These are phyloP conservation scores for Campoplex capitator DNA, from an alignment of 2,888 invertebrate genomes.

Conservation along the genomic window DNA sequence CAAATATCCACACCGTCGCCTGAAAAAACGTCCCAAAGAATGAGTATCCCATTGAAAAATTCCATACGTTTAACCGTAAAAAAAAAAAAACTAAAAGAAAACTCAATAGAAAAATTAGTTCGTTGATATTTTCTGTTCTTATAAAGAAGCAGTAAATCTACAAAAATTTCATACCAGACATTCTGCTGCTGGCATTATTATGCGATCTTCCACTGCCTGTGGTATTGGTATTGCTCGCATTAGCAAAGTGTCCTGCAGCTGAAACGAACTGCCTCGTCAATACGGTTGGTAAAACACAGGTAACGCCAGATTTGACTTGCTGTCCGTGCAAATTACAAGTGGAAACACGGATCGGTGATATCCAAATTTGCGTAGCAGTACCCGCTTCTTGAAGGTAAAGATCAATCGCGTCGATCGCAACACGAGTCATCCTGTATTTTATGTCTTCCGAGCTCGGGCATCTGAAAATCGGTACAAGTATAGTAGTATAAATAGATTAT, in stretches of 20 bases:
- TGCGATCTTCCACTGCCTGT: slow-evolving; percentile 87
- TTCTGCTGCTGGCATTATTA: slow-evolving; percentile 85
- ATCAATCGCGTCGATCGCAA: slow-evolving; percentile 95
- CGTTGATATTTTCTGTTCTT: too few relatives aligned
- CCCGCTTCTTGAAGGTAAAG: slow-evolving; percentile 96
- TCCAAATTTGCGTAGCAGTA: slow-evolving; percentile 94
- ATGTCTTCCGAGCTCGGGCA: slow-evolving; percentile 85
- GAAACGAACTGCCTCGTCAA: slow-evolving; percentile 89
- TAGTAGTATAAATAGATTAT: not conserved
- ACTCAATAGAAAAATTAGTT: not conserved
- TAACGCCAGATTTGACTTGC: slow-evolving; percentile 95
- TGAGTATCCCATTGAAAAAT: not conserved
- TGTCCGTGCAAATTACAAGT: slow-evolving; percentile 98
- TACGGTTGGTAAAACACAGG: slow-evolving; percentile 92
- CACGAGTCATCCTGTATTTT: slow-evolving; percentile 96
- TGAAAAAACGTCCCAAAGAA: slow-evolving; percentile 54
- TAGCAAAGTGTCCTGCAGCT: slow-evolving; percentile 85
- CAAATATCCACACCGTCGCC: slow-evolving; percentile 89
- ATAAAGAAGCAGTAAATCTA: not conserved
- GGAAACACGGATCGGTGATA: slow-evolving; percentile 94
- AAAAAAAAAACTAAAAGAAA: not conserved
- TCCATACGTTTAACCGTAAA: not conserved
- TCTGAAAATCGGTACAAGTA: slow-evolving; percentile 67
- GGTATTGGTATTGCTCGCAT: slow-evolving; percentile 89
- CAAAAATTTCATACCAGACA: slow-evolving; percentile 76